Conservation (phyloP, 2,113 vertebrate genomes). For the Rhinolophus ferrumequinum region DNA sequence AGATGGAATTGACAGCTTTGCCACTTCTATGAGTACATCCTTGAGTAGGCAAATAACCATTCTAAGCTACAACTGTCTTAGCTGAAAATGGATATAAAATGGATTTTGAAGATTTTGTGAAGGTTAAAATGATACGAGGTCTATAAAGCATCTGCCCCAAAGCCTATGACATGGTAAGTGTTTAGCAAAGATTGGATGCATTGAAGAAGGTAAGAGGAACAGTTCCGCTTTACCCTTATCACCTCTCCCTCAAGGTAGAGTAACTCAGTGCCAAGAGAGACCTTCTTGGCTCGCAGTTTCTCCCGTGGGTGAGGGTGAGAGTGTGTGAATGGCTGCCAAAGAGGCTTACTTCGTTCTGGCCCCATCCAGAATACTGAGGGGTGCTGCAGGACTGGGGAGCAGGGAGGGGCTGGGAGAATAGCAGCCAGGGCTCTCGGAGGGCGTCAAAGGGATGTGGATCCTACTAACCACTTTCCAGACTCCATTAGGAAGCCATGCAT, state of each 20-base stretch:
- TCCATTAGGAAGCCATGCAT: not conserved
- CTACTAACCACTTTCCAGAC: not conserved
- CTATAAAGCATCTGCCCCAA: not conserved
- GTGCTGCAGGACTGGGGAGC: not conserved
- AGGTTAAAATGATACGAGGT: not conserved
- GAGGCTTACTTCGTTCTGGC: not conserved
- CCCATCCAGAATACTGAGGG: not conserved
- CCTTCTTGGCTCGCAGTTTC: not conserved
- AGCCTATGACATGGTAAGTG: not conserved
- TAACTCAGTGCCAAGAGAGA: not conserved
- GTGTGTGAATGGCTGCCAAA: not conserved
- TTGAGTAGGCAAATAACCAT: not conserved
- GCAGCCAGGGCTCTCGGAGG: not conserved
- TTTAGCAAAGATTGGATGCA: not conserved
- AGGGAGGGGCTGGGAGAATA: not conserved
- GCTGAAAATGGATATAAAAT: not conserved
- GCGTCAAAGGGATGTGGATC: rapidly evolving
- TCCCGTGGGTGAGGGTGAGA: not conserved
- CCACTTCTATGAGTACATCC: not conserved
- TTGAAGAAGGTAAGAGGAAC: not conserved
- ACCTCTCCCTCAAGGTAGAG: not conserved
- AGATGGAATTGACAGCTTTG: not conserved
- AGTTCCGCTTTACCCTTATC: not conserved
- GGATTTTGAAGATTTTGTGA: not conserved
- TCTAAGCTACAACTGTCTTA: not conserved